phyloP scores from a whole-genome alignment of 2,888 invertebrate genomes.

The Plebejus anna region DNA sequence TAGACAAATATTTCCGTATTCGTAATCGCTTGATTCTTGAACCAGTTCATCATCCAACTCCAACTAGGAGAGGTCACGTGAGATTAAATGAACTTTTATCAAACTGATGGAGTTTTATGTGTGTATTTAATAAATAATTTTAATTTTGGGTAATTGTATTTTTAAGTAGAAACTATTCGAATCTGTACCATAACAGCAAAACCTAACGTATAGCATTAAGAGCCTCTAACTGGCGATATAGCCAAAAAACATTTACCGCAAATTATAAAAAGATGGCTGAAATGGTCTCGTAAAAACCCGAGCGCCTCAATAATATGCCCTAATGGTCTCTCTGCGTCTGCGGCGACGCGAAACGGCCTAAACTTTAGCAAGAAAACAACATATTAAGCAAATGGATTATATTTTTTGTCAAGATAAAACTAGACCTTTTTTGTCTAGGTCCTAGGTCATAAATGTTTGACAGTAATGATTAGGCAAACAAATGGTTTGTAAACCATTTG shows the following conservation, averaged over 20 bases:
- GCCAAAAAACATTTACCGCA: not conserved
- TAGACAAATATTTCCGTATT: no score
- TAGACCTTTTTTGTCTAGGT: not conserved
- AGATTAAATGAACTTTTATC: no score
- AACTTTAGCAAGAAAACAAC: constrained; percentile 2
- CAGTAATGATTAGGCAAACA: no score
- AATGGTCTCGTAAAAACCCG: not conserved
- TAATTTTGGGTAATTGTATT: not conserved
- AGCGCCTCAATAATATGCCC: not conserved
- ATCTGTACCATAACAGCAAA: not conserved
- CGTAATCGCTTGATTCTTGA: no score
- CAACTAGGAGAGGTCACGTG: no score
- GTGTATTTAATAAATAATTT: no score
- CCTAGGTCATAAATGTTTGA: not conserved
- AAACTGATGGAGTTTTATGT: no score
- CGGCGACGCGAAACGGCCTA: not conserved
- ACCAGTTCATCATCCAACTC: no score
- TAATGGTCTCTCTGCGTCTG: not conserved
- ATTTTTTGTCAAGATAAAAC: not conserved
- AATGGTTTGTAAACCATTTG: no score
- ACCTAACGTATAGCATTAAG: not conserved
- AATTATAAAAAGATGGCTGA: not conserved
- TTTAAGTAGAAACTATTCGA: not conserved
- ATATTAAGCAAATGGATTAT: not conserved
- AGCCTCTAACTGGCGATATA: not conserved